These are phyloP conservation scores for Geotrypetes seraphini DNA, from an alignment of 2,797 vertebrate genomes.

Conservation along the genomic window DNA sequence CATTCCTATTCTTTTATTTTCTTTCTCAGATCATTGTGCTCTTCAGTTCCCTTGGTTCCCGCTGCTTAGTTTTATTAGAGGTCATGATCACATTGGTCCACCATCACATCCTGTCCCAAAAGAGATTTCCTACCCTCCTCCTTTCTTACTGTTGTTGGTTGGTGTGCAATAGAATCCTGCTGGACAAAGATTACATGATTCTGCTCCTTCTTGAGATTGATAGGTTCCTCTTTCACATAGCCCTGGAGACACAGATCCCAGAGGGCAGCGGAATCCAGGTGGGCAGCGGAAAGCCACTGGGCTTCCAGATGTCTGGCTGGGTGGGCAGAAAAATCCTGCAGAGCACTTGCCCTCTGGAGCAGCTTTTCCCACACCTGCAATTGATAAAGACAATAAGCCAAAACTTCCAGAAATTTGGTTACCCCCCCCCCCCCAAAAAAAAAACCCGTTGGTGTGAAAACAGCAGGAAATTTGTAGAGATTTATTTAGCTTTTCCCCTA, in stretches of 20 bases:
- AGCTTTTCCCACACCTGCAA: conserved; percentile 31
- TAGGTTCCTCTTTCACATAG: conserved; percentile 62
- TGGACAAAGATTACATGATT: conserved; percentile 19
- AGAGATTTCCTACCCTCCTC: no score
- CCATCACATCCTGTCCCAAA: no score
- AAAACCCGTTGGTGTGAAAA: no score
- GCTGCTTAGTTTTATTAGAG: no score
- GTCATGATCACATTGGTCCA: no score
- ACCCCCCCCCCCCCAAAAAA: no score
- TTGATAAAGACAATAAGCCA: conserved; percentile 35
- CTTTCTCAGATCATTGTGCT: no score
- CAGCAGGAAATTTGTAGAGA: no score
- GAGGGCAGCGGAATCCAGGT: conserved; percentile 55
- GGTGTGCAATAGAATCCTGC: conserved; percentile 17
- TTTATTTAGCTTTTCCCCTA: no score
- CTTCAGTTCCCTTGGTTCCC: no score
- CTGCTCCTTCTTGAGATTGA: conserved; percentile 26
- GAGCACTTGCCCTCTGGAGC: conserved; percentile 39
- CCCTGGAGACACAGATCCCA: conserved; percentile 38
- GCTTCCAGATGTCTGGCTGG: conserved; percentile 35
- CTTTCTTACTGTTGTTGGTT: conserved; percentile 8
- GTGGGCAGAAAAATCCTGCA: conserved; percentile 47
- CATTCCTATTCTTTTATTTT: no score
- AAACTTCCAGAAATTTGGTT: no score
- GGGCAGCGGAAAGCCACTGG: conserved; percentile 44